phyloP scores from a whole-genome alignment of 92 coral and sea anemone species.

The Parazoanthus swiftii region DNA sequence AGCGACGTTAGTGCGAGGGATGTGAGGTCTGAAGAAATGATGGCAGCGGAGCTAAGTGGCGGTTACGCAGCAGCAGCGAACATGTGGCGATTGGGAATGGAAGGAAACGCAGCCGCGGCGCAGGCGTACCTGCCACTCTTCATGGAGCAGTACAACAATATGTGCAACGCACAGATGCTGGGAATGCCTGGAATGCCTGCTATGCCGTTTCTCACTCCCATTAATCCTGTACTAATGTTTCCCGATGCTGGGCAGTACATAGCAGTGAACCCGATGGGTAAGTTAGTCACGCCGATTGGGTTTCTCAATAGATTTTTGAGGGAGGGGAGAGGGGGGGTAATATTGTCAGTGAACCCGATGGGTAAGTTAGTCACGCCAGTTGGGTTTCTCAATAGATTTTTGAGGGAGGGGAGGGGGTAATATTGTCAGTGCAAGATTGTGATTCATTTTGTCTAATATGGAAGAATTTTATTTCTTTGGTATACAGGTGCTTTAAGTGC shows the following conservation, averaged over 20 bases:
- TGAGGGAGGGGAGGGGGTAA: too few species aligned
- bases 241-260: slow-evolving; percentile 39
- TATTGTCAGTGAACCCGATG: slow-evolving; percentile 23
- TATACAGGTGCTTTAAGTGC: too few species aligned
- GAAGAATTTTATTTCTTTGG: too few species aligned
- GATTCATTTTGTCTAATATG: too few species aligned
- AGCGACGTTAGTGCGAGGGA: slow-evolving; percentile 26
- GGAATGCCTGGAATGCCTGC: slow-evolving; percentile 29
- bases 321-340: too few species aligned
- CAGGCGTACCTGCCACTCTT: slow-evolving; percentile 12
- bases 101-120: slow-evolving; percentile 15
- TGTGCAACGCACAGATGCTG: slow-evolving; percentile 39
- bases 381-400: too few species aligned
- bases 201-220: slow-evolving; percentile 18
- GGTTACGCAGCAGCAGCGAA: slow-evolving; percentile 27
- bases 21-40: slow-evolving; percentile 25
- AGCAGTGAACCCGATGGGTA: slow-evolving; percentile 37
- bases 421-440: too few species aligned
- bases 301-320: too few species aligned
- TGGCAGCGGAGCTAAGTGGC: slow-evolving; percentile 14
- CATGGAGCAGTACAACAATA: slow-evolving; percentile 30
- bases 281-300: neutral
- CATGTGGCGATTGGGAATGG: slow-evolving; percentile 34
- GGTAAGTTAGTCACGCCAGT: slow-evolving; percentile 3
- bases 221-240: slow-evolving; percentile 19